phyloP scores from a whole-genome alignment of 92 coral and sea anemone genomes.

The Umimayanthus kanabou region DNA sequence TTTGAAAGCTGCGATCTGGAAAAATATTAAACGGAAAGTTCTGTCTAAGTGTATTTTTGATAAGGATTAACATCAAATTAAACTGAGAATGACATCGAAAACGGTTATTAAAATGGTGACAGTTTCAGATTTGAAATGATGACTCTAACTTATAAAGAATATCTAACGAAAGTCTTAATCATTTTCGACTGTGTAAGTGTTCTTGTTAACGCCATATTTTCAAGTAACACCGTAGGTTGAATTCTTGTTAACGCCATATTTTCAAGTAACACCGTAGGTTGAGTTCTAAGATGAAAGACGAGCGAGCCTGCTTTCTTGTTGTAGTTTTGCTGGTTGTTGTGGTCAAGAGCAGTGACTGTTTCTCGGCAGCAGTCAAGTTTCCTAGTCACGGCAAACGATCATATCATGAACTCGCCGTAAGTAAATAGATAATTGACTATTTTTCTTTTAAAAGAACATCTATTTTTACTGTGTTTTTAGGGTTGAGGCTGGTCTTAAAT shows the following conservation, averaged over 20 bases:
- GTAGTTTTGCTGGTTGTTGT: not conserved
- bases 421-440: not conserved
- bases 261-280: not conserved
- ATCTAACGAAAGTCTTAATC: not conserved
- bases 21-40: not conserved
- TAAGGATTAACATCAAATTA: not conserved
- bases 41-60: not conserved
- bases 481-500: not conserved
- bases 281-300: not conserved
- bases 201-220: not conserved
- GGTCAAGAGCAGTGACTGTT: not conserved
- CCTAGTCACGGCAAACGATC: slow-evolving; percentile 2
- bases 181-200: not conserved
- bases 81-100: not conserved
- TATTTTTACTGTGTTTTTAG: not conserved
- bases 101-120: not conserved
- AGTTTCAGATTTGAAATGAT: not conserved
- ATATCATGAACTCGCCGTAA: not conserved
- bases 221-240: not conserved
- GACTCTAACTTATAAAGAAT: not conserved
- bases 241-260: not conserved
- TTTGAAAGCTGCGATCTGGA: not conserved
- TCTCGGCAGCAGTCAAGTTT: not conserved
- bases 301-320: not conserved
- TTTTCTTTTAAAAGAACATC: not conserved